phyloP scores from a whole-genome alignment of 2,797 vertebrate genomes.

The Schizopygopsis malacanthus region DNA sequence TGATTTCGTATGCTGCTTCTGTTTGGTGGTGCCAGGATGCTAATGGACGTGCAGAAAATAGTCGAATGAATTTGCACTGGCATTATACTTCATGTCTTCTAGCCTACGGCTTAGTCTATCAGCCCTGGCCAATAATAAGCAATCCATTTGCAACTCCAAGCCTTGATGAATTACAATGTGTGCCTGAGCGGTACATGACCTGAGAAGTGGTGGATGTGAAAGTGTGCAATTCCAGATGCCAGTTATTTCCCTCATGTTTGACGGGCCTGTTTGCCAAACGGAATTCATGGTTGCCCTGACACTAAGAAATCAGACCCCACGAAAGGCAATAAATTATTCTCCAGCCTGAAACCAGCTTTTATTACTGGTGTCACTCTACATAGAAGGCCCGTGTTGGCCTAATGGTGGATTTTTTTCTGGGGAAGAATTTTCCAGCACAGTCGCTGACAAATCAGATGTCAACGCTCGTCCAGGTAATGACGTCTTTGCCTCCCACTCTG shows the following conservation, averaged over 20 bases:
- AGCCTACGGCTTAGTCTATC: slow-evolving; percentile 9
- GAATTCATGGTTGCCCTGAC: slow-evolving; percentile 16
- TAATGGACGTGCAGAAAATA: slow-evolving; percentile 22
- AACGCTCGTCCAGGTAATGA: slow-evolving; percentile 50
- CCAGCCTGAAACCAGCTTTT: slow-evolving; percentile 24
- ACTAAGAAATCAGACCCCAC: slow-evolving; percentile 4
- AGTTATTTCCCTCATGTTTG: background rate
- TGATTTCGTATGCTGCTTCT: background rate
- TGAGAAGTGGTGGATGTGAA: slow-evolving; percentile 19
- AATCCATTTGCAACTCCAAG: slow-evolving; percentile 11
- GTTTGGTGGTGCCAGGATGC: background rate
- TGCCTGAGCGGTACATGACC: slow-evolving; percentile 7
- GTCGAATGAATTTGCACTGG: background rate
- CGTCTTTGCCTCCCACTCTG: slow-evolving; percentile 31
- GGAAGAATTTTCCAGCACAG: slow-evolving; percentile 25
- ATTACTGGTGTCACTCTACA: slow-evolving; percentile 41
- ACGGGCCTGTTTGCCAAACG: slow-evolving; percentile 3
- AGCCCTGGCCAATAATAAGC: slow-evolving; percentile 8
- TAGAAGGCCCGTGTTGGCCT: slow-evolving; percentile 1
- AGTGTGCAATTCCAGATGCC: slow-evolving; percentile 13
- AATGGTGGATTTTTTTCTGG: slow-evolving; percentile 44
- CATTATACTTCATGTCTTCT: slow-evolving; percentile 16
- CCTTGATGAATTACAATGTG: slow-evolving; percentile 22
- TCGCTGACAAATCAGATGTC: slow-evolving; percentile 53
- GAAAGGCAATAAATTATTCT: slow-evolving; percentile 34